phyloP scores from a whole-genome alignment of 2,113 vertebrate species.

The Argyrosomus japonicus region DNA sequence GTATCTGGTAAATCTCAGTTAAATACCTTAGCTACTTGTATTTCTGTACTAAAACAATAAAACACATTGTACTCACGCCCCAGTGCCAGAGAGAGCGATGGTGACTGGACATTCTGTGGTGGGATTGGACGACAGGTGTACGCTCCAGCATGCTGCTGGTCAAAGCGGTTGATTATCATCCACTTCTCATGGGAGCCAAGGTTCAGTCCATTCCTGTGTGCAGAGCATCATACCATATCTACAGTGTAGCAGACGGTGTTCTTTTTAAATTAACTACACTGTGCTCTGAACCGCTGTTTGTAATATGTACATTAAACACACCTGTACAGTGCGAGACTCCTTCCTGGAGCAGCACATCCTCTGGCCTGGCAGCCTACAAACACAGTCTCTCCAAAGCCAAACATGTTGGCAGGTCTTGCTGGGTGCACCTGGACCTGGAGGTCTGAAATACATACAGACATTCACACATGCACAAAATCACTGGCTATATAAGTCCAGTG shows the following conservation, averaged over 20 bases:
- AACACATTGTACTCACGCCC: constrained; percentile 76
- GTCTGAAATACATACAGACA: constrained; percentile 69
- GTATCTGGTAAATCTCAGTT: too few relatives aligned
- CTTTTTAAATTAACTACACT: background rate
- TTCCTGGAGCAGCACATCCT: constrained; percentile 82
- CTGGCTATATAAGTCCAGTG: background rate
- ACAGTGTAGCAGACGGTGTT: background rate
- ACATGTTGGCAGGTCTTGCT: constrained; percentile 78
- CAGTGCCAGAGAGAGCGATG: constrained; percentile 70
- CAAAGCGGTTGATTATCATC: constrained; percentile 81
- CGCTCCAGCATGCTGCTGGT: constrained; percentile 75
- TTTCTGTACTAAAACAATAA: too few relatives aligned
- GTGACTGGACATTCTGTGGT: constrained; percentile 82
- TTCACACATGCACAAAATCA: background rate
- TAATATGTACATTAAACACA: constrained; percentile 22
- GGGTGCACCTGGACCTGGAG: constrained; percentile 84
- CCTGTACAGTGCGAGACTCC: constrained; percentile 82
- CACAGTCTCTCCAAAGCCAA: constrained; percentile 81
- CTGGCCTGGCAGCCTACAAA: constrained; percentile 82
- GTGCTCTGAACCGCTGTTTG: background rate
- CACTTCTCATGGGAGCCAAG: constrained; percentile 79
- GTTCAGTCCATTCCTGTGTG: constrained; percentile 78
- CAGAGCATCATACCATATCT: background rate
- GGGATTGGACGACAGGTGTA: constrained; percentile 84
- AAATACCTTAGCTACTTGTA: too few relatives aligned